Evolutionary conservation across 1,140 invertebrate genomes (phyloP).

Genomic region (Polypedilum vanderplanki): DNA sequence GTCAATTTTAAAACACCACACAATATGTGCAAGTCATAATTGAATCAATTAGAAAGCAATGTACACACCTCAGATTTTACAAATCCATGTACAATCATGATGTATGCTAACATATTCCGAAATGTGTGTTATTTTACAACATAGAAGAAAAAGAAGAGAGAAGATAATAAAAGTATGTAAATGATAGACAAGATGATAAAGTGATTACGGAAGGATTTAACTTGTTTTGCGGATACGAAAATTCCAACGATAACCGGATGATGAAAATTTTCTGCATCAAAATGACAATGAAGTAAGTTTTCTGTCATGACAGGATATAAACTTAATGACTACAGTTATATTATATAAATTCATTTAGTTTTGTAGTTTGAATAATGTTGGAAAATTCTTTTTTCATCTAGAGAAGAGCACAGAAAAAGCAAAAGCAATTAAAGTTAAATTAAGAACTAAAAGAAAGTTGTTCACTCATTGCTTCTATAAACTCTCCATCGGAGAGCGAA

Average conservation of each 20-base stretch:
- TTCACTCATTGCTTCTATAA: not conserved
- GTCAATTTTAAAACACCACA: no score
- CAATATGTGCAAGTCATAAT: no score
- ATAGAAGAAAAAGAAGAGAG: no score
- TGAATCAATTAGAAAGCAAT: no score
- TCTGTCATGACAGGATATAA: not conserved
- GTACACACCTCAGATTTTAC: no score
- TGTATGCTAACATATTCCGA: no score
- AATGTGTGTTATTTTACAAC: no score
- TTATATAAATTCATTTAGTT: not conserved
- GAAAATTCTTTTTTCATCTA: not conserved
- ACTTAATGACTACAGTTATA: not conserved
- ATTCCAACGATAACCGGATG: not conserved
- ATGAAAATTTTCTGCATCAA: not conserved
- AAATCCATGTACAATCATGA: no score
- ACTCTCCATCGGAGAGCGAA: not conserved
- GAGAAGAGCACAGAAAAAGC: not conserved
- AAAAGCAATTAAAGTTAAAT: constrained; percentile 19
- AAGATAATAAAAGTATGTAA: no score
- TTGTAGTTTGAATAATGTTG: not conserved
- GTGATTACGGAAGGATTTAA: not conserved
- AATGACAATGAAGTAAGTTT: not conserved
- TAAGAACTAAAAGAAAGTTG: not conserved
- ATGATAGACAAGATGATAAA: not conserved
- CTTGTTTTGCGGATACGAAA: constrained; percentile 2